Conservation (phyloP, 2,113 vertebrate species). For the Propithecus coquereli region DNA sequence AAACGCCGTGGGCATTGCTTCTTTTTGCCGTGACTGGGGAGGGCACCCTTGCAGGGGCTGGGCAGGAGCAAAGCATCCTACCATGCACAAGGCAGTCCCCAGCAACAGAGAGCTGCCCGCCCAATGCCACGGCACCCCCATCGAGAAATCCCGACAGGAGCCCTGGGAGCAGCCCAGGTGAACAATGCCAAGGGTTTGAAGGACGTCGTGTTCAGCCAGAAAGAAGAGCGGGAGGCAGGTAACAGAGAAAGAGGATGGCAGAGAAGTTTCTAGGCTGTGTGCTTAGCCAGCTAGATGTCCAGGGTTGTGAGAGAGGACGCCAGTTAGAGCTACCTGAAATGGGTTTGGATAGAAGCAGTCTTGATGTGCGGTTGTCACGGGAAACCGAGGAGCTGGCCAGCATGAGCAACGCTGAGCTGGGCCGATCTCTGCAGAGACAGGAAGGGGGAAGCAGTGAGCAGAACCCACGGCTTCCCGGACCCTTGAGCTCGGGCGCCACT, state of each 20-base stretch:
- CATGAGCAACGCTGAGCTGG: rapidly evolving
- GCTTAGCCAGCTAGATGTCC: background rate
- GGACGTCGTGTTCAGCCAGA: too few species aligned
- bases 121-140: rapidly evolving
- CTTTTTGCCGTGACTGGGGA: background rate
- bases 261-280: background rate
- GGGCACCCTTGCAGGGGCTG: background rate
- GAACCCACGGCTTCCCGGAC: rapidly evolving
- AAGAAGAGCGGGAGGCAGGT: background rate
- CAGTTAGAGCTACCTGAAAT: background rate
- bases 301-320: background rate
- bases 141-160: background rate
- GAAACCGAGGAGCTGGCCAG: background rate
- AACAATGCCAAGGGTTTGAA: rapidly evolving
- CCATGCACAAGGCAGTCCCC: background rate
- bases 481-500: rapidly evolving
- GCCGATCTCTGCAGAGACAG: background rate
- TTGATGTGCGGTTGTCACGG: background rate
- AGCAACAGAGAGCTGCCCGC: rapidly evolving
- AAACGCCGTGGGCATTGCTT: too few species aligned
- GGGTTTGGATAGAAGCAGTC: background rate
- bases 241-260: background rate
- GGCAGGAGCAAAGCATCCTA: background rate
- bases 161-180: background rate
- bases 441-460: background rate